Conservation (phyloP, 2,113 vertebrate genomes). For the Ceuthmochares aereus region DNA sequence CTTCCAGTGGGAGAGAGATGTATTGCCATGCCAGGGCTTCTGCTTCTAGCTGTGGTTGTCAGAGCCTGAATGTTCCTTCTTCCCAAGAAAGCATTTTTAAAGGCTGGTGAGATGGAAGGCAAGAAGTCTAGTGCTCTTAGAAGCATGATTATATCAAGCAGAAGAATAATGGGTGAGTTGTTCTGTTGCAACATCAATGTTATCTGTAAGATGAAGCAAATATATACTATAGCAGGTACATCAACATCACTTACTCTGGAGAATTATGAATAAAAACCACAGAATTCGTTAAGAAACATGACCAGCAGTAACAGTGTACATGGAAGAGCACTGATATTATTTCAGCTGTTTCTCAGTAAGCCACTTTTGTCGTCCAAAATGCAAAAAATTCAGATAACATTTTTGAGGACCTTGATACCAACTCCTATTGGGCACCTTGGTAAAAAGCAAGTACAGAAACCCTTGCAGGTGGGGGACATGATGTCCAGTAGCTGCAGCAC, state of each 20-base stretch:
- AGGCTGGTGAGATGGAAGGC: slow-evolving; percentile 30
- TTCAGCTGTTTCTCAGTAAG: neutral
- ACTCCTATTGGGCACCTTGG: neutral
- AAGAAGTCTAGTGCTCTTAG: neutral
- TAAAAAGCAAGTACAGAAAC: neutral
- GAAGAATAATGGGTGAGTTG: neutral
- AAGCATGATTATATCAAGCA: neutral
- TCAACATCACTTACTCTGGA: neutral
- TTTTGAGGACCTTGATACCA: neutral
- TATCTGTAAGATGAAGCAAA: neutral
- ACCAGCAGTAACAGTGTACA: neutral
- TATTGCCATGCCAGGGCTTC: neutral
- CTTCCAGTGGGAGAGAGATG: slow-evolving; percentile 10
- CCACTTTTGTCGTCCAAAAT: neutral
- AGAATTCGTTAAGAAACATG: neutral
- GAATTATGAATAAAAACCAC: neutral
- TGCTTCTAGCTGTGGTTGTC: neutral
- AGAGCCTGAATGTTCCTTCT: slow-evolving; percentile 2
- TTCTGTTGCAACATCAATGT: neutral
- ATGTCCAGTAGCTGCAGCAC: neutral
- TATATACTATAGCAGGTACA: neutral
- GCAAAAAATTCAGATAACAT: neutral
- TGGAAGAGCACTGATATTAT: neutral
- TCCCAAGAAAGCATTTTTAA: slow-evolving; percentile 19
- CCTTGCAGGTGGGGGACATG: neutral